Evolutionary conservation across 1,140 invertebrate species (phyloP), one percentile per base, ranked within the genome.

Genomic region (Probaryconus sp.): DNA sequence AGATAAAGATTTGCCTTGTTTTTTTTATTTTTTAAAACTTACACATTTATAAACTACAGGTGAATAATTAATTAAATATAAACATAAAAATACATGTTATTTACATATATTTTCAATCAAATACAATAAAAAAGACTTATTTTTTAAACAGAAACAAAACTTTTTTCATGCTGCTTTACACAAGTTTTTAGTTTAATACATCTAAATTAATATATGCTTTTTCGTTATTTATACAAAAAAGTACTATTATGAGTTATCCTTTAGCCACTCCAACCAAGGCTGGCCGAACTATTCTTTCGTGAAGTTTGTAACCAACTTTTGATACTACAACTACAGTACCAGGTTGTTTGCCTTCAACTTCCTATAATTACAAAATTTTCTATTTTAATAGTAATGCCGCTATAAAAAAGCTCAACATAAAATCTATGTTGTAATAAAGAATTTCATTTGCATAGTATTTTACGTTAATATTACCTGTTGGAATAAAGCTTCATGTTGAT

Each of bases 181-280:
- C n/a, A n/a, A n/a, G n/a, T n/a, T n/a, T n/a, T n/a, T n/a, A n/a
- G n/a, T n/a, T n/a, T n/a, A n/a, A n/a, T n/a, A n/a, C n/a, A n/a
- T n/a, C 21, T 47, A 38, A 17, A 26, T 31, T 33, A 24, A 24
- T 33, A 40, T 30, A 37, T 43, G 17, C 0, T 50, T 50, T 30
- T n/a, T n/a, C n/a, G n/a, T n/a, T n/a, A n/a, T n/a, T n/a, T n/a
- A n/a, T n/a, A n/a, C n/a, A n/a, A n/a, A n/a, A n/a, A n/a, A n/a
- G n/a, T n/a, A n/a, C n/a, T n/a, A n/a, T n/a, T n/a, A n/a, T n/a
- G n/a, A n/a, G n/a, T 80, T 85, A 87, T 77, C 81, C 85, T 85
- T 96, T 96, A 18, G 95, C 93, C 16, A 99, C 97, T 35, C 97
- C 98, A 20, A 99, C 98, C 31, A 98, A 88, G n/a, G 98, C 98